Evolutionary conservation across 2,113 vertebrate genomes (phyloP).

Genomic region (Paramormyrops kingsleyae): DNA sequence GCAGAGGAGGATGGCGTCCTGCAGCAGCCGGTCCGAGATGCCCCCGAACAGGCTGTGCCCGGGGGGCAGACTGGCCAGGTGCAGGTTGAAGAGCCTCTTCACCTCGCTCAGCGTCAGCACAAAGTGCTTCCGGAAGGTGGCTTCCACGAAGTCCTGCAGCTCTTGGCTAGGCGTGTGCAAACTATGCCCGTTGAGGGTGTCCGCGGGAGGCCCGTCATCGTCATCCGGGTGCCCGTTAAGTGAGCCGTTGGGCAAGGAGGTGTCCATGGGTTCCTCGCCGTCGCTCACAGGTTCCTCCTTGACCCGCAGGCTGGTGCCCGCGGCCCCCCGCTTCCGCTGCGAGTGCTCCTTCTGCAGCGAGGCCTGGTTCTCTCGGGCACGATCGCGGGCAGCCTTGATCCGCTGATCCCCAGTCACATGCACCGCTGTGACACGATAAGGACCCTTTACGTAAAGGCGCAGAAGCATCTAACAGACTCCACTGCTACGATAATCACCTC

Average conservation of each 20-base stretch:
- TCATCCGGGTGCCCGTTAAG: constrained; percentile 65
- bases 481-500: not conserved
- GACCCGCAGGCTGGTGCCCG: constrained; percentile 41
- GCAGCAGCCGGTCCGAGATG: constrained; percentile 88
- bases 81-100: constrained; percentile 90
- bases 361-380: constrained; percentile 63
- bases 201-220: constrained; percentile 35
- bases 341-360: constrained; percentile 74
- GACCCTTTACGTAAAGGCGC: not conserved
- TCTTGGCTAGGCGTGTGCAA: constrained; percentile 58
- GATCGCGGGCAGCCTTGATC: constrained; percentile 71
- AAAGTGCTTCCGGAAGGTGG: constrained; percentile 83
- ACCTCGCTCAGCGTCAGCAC: constrained; percentile 92
- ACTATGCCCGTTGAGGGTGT: constrained; percentile 62
- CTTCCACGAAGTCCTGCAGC: constrained; percentile 79
- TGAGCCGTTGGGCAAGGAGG: constrained; percentile 62
- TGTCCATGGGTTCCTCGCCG: constrained; percentile 80
- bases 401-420: constrained; percentile 79
- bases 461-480: not conserved
- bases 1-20: constrained; percentile 81
- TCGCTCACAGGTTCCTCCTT: constrained; percentile 69
- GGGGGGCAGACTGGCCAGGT: constrained; percentile 82
- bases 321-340: constrained; percentile 20
- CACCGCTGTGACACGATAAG: constrained; percentile 32
- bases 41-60: constrained; percentile 76